These are phyloP conservation scores for Aphodius sticticus DNA, from an alignment of 2,888 invertebrate species.

Conservation along the genomic window DNA sequence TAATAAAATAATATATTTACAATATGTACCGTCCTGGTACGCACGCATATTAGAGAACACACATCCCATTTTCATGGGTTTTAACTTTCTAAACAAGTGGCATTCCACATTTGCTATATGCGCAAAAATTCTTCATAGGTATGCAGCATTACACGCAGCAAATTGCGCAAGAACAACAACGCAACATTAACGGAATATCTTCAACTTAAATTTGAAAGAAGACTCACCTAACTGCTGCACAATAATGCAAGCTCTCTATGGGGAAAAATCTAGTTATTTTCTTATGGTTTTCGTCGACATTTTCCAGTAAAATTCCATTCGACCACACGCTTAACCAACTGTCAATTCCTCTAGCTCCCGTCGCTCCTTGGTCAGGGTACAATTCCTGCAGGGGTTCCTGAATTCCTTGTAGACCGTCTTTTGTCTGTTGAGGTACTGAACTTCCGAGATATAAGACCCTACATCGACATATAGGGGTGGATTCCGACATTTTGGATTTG, in stretches of 20 bases:
- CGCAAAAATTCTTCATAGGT: background rate
- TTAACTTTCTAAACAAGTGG: background rate
- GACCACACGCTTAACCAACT: slow-evolving; percentile 98
- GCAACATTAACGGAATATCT: no score
- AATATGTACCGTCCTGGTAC: no score
- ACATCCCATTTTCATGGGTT: background rate
- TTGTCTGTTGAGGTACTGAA: slow-evolving; percentile 95
- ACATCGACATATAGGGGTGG: slow-evolving; percentile 96
- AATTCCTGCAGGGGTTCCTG: slow-evolving; percentile 96
- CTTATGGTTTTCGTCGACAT: slow-evolving; percentile 94
- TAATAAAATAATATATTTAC: no score
- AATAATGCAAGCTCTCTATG: slow-evolving; percentile 93
- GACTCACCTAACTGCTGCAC: slow-evolving; percentile 94
- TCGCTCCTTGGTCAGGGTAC: slow-evolving; percentile 93
- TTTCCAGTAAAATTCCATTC: slow-evolving; percentile 93
- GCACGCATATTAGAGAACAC: background rate
- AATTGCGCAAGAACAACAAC: background rate
- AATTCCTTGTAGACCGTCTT: slow-evolving; percentile 96
- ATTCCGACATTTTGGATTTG: slow-evolving; percentile 67
- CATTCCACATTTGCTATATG: background rate
- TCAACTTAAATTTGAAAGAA: background rate
- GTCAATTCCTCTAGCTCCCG: slow-evolving; percentile 89
- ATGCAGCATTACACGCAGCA: background rate
- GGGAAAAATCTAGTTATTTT: slow-evolving; percentile 96
- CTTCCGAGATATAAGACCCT: slow-evolving; percentile 96